phyloP scores from a whole-genome alignment of 1,140 invertebrate genomes.

The Leucophenga varia region DNA sequence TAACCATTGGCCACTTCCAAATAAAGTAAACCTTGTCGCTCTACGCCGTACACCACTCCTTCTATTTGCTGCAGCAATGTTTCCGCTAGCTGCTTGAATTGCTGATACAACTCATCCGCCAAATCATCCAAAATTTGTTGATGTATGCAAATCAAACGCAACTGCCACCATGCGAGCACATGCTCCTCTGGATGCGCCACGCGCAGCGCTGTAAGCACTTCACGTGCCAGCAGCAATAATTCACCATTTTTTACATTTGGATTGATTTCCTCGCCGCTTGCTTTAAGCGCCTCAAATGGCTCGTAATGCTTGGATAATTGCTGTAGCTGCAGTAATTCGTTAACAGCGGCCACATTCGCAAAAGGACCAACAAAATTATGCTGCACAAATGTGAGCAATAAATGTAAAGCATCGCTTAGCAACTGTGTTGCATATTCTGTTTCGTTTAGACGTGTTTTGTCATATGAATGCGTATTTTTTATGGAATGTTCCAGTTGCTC shows the following conservation, averaged over 20 bases:
- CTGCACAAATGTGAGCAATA: slow-evolving; percentile 74
- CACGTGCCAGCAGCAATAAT: slow-evolving; percentile 67
- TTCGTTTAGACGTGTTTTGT: background rate
- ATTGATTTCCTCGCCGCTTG: slow-evolving; percentile 66
- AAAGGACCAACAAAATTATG: slow-evolving; percentile 80
- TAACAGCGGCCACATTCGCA: slow-evolving; percentile 31
- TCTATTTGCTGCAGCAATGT: slow-evolving; percentile 57
- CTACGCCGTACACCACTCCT: slow-evolving; percentile 54
- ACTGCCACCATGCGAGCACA: slow-evolving; percentile 68
- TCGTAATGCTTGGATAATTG: slow-evolving; percentile 1
- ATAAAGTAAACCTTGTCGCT: slow-evolving; percentile 66
- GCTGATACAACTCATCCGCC: slow-evolving; percentile 65
- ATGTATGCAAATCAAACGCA: slow-evolving; percentile 71
- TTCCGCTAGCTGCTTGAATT: slow-evolving; percentile 63
- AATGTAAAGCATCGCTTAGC: slow-evolving; percentile 34
- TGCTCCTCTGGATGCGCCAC: slow-evolving; percentile 34
- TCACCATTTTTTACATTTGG: slow-evolving; percentile 66
- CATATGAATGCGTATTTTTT: slow-evolving; percentile 13
- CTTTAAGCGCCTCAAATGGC: slow-evolving; percentile 44
- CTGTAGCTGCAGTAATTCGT: slow-evolving; percentile 19
- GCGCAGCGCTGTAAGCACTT: slow-evolving; percentile 63
- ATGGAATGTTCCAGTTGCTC: slow-evolving; percentile 17
- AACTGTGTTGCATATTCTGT: background rate
- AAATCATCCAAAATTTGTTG: slow-evolving; percentile 74
- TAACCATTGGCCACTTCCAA: slow-evolving; percentile 76